A percentile compares a stretch with the other conserved stretches of the same genome.
These are phyloP conservation scores for Platyrinchus mystaceus DNA, from an alignment of 2,797 vertebrate genomes.

Conservation along the genomic window DNA sequence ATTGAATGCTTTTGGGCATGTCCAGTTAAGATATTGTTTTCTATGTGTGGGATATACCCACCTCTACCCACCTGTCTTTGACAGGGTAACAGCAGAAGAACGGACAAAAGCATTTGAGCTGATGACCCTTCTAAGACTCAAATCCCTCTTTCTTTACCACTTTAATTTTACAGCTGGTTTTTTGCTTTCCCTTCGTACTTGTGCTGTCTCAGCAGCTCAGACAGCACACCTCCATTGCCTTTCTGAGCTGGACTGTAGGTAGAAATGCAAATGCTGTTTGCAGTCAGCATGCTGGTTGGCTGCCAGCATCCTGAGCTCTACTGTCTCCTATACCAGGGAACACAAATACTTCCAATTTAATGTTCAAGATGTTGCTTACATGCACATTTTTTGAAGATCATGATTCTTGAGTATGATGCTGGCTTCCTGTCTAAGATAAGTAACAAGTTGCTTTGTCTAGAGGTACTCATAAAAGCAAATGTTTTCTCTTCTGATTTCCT, in stretches of 20 bases:
- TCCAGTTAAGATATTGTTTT: neutral
- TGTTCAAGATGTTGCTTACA: neutral
- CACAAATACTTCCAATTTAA: neutral
- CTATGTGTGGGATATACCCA: fast-evolving
- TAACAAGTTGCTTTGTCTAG: neutral
- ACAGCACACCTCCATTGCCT: neutral
- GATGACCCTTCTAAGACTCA: neutral
- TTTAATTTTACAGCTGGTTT: neutral
- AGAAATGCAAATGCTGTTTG: neutral
- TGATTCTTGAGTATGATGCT: neutral
- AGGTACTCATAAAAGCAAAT: neutral
- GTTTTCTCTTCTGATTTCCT: neutral
- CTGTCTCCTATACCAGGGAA: neutral
- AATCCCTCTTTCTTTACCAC: neutral
- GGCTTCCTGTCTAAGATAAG: neutral
- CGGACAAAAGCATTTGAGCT: neutral
- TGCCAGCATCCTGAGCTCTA: neutral
- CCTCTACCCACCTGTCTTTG: neutral
- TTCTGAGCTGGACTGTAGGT: neutral
- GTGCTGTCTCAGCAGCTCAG: neutral
- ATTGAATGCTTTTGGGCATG: neutral
- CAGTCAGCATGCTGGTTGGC: neutral
- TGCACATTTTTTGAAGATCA: fast-evolving
- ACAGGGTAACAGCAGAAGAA: neutral
- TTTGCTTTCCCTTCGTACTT: neutral